These are phyloP conservation scores for Calypte anna DNA, from an alignment of 2,113 vertebrate species.

Conservation along the genomic window DNA sequence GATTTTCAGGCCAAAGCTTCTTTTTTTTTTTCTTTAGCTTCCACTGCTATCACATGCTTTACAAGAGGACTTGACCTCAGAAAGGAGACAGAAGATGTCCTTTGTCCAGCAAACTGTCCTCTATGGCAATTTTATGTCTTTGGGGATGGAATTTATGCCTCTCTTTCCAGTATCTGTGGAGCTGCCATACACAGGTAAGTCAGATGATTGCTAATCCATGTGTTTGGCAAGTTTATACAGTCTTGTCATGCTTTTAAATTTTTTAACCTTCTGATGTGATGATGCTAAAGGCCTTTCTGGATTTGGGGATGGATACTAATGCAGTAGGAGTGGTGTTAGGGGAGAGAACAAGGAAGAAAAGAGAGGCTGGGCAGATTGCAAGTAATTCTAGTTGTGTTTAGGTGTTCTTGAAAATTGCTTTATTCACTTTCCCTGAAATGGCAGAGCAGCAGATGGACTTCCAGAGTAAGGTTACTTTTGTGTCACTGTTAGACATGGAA, in stretches of 20 bases:
- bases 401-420: neutral
- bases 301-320: neutral
- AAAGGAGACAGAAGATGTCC: constrained; percentile 77
- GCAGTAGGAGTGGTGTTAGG: neutral
- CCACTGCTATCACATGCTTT: constrained; percentile 81
- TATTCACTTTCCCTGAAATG: neutral
- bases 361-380: neutral
- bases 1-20: neutral
- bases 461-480: neutral
- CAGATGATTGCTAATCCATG: neutral
- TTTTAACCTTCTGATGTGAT: neutral
- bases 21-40: constrained; percentile 72
- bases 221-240: neutral
- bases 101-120: constrained; percentile 87
- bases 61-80: constrained; percentile 86
- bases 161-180: constrained; percentile 91
- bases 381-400: neutral
- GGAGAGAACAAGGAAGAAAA: neutral
- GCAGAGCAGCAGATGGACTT: neutral
- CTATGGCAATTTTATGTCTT: constrained; percentile 84
- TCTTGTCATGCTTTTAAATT: neutral
- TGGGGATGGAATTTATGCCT: constrained; percentile 88
- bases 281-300: neutral
- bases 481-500: neutral
- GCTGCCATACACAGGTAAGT: constrained; percentile 91